These are phyloP conservation scores for Xyrauchen texanus DNA, from an alignment of 2,113 vertebrate genomes.

Conservation along the genomic window DNA sequence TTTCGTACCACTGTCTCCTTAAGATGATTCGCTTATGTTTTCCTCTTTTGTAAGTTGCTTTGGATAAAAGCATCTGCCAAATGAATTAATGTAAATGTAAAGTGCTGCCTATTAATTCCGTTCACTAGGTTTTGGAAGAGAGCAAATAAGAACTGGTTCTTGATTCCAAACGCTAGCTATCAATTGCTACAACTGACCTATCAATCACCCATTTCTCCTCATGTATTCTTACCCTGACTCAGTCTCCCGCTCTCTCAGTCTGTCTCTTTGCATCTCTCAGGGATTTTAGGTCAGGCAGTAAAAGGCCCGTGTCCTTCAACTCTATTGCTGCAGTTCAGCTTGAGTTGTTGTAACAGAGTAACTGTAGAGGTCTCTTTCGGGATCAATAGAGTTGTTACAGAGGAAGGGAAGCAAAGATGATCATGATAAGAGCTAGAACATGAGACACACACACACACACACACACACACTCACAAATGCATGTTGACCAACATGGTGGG, in stretches of 20 bases:
- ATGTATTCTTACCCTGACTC: background rate
- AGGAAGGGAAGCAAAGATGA: background rate
- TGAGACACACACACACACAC: background rate
- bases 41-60: too few relatives aligned
- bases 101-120: too few relatives aligned
- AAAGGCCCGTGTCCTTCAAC: constrained; percentile 30
- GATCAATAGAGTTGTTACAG: background rate
- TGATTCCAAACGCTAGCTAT: background rate
- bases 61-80: too few relatives aligned
- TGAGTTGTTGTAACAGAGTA: background rate
- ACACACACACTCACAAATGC: too few relatives aligned
- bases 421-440: background rate
- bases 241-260: constrained; percentile 2
- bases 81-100: too few relatives aligned
- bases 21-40: too few relatives aligned
- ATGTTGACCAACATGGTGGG: too few relatives aligned
- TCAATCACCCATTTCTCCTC: background rate
- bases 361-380: background rate
- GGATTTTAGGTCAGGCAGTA: constrained; percentile 28
- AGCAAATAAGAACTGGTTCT: background rate
- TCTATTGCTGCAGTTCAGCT: background rate
- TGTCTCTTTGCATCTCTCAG: background rate
- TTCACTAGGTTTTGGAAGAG: background rate
- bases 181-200: background rate
- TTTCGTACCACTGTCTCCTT: too few relatives aligned